Evolutionary conservation across 2,888 invertebrate species (phyloP), one percentile per base, ranked within the genome.

Genomic region (Strigamia crassipes): DNA sequence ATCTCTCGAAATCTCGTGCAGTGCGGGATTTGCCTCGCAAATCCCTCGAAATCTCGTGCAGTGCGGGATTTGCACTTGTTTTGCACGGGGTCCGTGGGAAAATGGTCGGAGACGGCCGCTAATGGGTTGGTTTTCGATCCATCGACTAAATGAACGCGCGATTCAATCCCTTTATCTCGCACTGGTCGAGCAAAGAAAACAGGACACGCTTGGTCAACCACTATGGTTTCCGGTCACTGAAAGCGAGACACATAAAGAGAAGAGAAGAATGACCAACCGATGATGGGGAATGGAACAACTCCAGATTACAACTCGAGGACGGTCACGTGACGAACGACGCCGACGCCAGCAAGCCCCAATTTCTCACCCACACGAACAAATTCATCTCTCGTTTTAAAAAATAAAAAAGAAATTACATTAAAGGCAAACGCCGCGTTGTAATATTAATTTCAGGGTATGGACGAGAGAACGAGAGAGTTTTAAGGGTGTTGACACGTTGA

Each of bases 171-270:
- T 46, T 46, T 46, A 46, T 46, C 46, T 46, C 8, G 46, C 46
- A 66, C 18, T 66, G 21, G 61, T 66, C 21, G 61, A 66, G 61
- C 21, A 66, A 66, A 66, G 61, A 66, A 66, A 66, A 66, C 21
- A 66, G 61, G 61, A 66, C 21, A 66, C 61, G 61, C 61, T 66
- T 66, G 61, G 61, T 66, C 61, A 66, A 66, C 61, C 61, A 66
- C 61, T 66, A 66, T 66, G 61, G 23, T 66, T 66, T 66, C 61
- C 61, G 61, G 61, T 66, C 61, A 66, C 61, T 66, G 61, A 66
- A 66, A 66, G 61, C 61, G 61, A 66, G 23, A 66, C 61, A 66
- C 23, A 66, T 23, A 66, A 23, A 66, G 61, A 18, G 46, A 66
- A 18, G 61, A 66, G 61, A 66, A 66, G 21, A 66, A 21, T 66